Evolutionary conservation across 2,888 invertebrate species (phyloP).

Genomic region (Seladonia tumulorum): DNA sequence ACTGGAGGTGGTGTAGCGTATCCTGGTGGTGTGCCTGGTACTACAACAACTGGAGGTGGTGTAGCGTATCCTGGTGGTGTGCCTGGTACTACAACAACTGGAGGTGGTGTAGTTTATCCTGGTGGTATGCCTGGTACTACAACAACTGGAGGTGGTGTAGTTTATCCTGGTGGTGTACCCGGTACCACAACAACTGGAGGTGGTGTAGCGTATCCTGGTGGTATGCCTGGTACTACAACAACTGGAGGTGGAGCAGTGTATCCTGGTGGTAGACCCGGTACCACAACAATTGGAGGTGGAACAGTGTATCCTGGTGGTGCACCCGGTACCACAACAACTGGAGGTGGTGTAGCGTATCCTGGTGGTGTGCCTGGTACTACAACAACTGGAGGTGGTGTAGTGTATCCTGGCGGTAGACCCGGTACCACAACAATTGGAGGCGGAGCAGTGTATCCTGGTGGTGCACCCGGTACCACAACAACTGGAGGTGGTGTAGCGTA

Average conservation of each 20-base stretch:
- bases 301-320: background rate
- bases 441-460: conserved; percentile 23
- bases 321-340: background rate
- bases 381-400: conserved; percentile 26
- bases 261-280: background rate
- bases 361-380: background rate
- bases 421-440: conserved; percentile 52
- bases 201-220: background rate
- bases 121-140: conserved; percentile 46
- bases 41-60: conserved; percentile 30
- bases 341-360: background rate
- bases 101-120: conserved; percentile 27
- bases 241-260: background rate
- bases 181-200: conserved; percentile 28
- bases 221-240: conserved; percentile 10
- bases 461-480: background rate
- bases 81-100: conserved; percentile 22
- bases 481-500: conserved; percentile 38
- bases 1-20: background rate
- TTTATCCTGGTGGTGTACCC: conserved; percentile 56
- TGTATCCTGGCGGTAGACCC: conserved; percentile 8
- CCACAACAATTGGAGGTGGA: background rate
- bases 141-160: conserved; percentile 42
- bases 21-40: conserved; percentile 18
- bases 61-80: conserved; percentile 14